Conservation (phyloP, 2,888 invertebrate genomes). For the Catocala nupta region DNA sequence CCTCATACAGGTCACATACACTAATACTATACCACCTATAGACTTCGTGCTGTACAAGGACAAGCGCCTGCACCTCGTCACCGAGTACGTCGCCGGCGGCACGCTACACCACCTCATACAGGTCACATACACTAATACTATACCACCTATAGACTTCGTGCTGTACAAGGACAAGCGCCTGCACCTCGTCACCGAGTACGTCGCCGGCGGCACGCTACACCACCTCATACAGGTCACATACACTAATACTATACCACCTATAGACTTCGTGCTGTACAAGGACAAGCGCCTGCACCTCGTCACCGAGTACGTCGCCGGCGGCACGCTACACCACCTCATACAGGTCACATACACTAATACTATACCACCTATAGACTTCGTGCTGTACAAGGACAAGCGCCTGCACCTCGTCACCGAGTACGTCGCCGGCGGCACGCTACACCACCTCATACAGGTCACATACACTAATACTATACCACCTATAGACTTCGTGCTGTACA, state of each 20-base stretch:
- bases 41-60: constrained; percentile 94
- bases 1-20: constrained; percentile 89
- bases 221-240: constrained; percentile 91
- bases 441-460: constrained; percentile 92
- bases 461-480: no score
- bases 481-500: constrained; percentile 93
- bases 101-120: constrained; percentile 95
- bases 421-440: constrained; percentile 96
- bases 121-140: constrained; percentile 61
- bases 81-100: constrained; percentile 97
- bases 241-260: no score
- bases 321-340: constrained; percentile 94
- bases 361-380: constrained; percentile 59
- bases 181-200: constrained; percentile 97
- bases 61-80: constrained; percentile 95
- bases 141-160: constrained; percentile 81
- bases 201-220: constrained; percentile 96
- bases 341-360: constrained; percentile 82
- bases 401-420: constrained; percentile 97
- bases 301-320: constrained; percentile 97
- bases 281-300: constrained; percentile 96
- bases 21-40: no score
- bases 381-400: constrained; percentile 96
- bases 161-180: constrained; percentile 96
- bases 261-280: constrained; percentile 91